phyloP scores from a whole-genome alignment of 2,797 vertebrate species.

The Mus caroli region DNA sequence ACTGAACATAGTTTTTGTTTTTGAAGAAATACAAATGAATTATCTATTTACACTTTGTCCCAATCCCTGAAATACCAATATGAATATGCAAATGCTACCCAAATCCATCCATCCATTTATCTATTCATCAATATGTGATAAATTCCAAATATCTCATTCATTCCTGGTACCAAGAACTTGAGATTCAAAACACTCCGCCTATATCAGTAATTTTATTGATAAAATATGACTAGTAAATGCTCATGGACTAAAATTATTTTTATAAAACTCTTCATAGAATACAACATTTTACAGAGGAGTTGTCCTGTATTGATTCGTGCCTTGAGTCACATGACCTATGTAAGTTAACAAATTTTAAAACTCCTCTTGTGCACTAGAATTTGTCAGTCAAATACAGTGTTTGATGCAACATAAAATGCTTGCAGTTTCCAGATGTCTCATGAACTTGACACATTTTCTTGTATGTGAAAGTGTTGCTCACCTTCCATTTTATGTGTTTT shows the following conservation, averaged over 20 bases:
- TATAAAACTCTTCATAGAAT: background rate
- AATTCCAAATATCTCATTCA: background rate
- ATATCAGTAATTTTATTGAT: background rate
- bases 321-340: background rate
- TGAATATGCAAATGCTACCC: background rate
- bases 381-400: background rate
- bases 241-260: background rate
- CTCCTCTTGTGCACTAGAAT: background rate
- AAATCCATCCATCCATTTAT: background rate
- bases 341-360: background rate
- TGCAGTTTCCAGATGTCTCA: background rate
- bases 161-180: background rate
- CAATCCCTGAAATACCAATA: too few relatives aligned
- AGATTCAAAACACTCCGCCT: background rate
- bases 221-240: background rate
- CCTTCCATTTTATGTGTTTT: background rate
- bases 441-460: background rate
- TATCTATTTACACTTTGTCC: background rate
- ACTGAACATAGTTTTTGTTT: background rate
- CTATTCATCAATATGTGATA: too few relatives aligned
- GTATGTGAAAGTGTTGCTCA: background rate
- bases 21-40: background rate
- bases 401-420: background rate
- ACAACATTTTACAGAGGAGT: background rate
- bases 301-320: background rate